Evolutionary conservation across 2,797 vertebrate genomes (phyloP).

Genomic region (Coracias cyanogaster): DNA sequence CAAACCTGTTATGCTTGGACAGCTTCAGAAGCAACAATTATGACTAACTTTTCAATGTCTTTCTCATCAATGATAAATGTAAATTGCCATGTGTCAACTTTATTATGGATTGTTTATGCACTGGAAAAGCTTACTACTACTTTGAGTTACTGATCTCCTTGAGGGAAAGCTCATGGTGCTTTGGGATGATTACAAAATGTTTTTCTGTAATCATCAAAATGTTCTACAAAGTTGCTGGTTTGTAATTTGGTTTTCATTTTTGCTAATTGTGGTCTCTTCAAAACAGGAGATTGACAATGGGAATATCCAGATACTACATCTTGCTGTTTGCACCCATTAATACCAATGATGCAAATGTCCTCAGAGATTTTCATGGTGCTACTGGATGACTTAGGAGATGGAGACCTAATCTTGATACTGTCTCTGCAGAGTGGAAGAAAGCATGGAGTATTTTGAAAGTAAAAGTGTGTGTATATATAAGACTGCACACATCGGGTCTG

Average conservation of each 20-base stretch:
- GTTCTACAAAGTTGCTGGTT: slow-evolving; percentile 19
- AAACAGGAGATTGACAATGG: not conserved
- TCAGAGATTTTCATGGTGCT: not conserved
- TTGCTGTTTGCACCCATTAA: not conserved
- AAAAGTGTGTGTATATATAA: not conserved
- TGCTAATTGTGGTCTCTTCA: not conserved
- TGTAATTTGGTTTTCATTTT: slow-evolving; percentile 43
- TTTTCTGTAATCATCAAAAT: slow-evolving; percentile 35
- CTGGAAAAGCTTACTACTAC: slow-evolving; percentile 30
- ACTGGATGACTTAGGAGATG: not conserved
- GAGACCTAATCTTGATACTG: not conserved
- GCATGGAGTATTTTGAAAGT: not conserved
- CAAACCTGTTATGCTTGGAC: slow-evolving; percentile 61
- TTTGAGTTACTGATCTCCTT: slow-evolving; percentile 64
- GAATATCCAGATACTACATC: not conserved
- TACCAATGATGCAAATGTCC: not conserved
- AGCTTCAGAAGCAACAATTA: slow-evolving; percentile 42
- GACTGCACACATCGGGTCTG: not conserved
- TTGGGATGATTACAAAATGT: slow-evolving; percentile 36
- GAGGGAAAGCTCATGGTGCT: slow-evolving; percentile 2
- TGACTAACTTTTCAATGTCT: slow-evolving; percentile 1
- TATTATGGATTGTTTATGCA: slow-evolving; percentile 49
- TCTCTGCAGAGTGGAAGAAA: not conserved
- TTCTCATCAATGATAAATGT: slow-evolving; percentile 48
- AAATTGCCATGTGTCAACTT: slow-evolving; percentile 49